Conservation (phyloP, 2,797 vertebrate genomes). For the Carapus acus region DNA sequence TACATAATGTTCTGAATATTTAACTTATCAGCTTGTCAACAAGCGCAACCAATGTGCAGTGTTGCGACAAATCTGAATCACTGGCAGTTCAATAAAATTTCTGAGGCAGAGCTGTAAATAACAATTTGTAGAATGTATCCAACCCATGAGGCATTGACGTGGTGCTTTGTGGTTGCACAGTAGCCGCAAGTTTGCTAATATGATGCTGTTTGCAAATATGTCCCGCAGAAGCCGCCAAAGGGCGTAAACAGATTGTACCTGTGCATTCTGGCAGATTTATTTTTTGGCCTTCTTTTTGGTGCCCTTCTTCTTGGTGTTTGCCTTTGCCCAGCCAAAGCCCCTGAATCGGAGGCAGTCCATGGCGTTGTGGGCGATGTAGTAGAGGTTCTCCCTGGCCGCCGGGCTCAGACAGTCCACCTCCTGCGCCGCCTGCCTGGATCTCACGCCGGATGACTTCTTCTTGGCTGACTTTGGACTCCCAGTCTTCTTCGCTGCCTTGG, state of each 20-base stretch:
- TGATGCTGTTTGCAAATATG: conserved; percentile 23
- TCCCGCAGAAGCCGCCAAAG: no score
- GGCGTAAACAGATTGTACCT: no score
- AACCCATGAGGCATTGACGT: no score
- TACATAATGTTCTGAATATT: no score
- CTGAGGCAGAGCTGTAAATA: no score
- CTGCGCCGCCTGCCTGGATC: conserved; percentile 41
- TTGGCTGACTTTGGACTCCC: conserved; percentile 35
- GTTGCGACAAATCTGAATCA: no score
- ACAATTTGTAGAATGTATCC: no score
- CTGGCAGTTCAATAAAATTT: no score
- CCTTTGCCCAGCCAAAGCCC: conserved; percentile 76
- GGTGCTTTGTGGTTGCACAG: no score
- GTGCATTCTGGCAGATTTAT: conserved; percentile 21
- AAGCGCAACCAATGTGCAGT: no score
- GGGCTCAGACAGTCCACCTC: conserved; percentile 76
- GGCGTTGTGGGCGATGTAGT: conserved; percentile 85
- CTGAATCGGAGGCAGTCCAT: conserved; percentile 74
- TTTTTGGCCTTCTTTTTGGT: conserved; percentile 40
- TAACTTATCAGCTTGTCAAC: no score
- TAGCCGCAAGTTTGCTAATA: conserved; percentile 32
- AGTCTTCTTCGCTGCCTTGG: conserved; percentile 60
- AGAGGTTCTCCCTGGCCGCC: conserved; percentile 78
- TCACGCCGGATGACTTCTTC: conserved; percentile 62
- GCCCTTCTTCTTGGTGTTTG: conserved; percentile 70